phyloP scores from a whole-genome alignment of 2,113 vertebrate species.

The Vimba vimba region DNA sequence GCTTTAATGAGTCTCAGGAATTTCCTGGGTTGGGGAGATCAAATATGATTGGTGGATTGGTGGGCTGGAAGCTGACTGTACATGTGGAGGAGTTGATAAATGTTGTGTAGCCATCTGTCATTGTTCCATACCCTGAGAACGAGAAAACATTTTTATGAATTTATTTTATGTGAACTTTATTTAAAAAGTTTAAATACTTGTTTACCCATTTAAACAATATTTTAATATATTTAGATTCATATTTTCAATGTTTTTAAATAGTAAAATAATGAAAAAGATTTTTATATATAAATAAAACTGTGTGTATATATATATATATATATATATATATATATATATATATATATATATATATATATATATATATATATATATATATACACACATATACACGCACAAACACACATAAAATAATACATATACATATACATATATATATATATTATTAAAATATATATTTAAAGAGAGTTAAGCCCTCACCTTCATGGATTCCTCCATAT shows the following conservation, averaged over 20 bases:
- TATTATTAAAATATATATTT: not conserved
- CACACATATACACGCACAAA: too few species aligned
- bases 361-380: too few species aligned
- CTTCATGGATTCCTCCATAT: slow-evolving; percentile 90
- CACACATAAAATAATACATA: too few species aligned
- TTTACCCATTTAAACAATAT: not conserved
- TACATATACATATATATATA: too few species aligned
- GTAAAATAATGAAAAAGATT: too few species aligned
- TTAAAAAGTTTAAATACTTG: not conserved
- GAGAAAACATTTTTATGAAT: slow-evolving; percentile 30
- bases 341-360: too few species aligned
- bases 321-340: not conserved
- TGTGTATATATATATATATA: too few species aligned
- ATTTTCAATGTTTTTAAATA: not conserved
- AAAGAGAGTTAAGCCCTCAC: slow-evolving; percentile 59
- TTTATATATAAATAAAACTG: too few species aligned
- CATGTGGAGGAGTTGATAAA: slow-evolving; percentile 91
- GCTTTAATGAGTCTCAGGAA: slow-evolving; percentile 80
- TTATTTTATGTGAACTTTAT: not conserved
- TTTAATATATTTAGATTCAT: not conserved
- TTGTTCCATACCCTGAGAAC: slow-evolving; percentile 86
- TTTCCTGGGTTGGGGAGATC: slow-evolving; percentile 89
- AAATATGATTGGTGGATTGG: slow-evolving; percentile 90
- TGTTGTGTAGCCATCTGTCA: slow-evolving; percentile 90
- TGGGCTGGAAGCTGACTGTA: slow-evolving; percentile 91